Conservation (phyloP, 2,797 vertebrate genomes). For the Distichodus sexfasciatus region DNA sequence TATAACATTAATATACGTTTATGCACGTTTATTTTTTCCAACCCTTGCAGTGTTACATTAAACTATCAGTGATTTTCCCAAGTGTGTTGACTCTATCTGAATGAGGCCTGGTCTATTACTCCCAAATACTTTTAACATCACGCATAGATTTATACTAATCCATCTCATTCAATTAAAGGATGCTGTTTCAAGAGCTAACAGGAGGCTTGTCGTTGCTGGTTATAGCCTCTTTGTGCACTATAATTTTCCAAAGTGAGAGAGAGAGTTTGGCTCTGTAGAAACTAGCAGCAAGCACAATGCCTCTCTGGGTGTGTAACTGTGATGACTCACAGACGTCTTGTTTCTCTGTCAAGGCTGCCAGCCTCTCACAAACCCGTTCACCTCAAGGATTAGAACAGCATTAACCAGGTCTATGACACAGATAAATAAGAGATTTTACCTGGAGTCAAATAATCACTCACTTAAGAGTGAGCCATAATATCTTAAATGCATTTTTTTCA, state of each 20-base stretch:
- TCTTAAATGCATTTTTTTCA: no score
- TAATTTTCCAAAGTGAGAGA: conserved; percentile 28
- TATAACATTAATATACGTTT: no score
- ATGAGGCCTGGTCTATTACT: neutral
- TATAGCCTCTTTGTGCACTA: conserved; percentile 13
- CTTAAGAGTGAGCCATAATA: neutral
- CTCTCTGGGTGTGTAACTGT: conserved; percentile 22
- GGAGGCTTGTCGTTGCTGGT: conserved; percentile 22
- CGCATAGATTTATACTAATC: conserved; percentile 12
- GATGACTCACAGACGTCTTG: conserved; percentile 44
- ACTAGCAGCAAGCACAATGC: conserved; percentile 32
- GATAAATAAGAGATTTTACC: conserved; percentile 17
- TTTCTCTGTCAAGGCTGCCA: conserved; percentile 3
- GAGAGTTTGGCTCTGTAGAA: conserved; percentile 38
- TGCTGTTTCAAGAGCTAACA: conserved; percentile 18
- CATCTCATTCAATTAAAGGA: conserved; percentile 19
- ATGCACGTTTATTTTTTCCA: no score
- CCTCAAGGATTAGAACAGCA: conserved; percentile 7
- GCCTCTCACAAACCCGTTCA: conserved; percentile 7
- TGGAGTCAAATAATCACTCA: neutral
- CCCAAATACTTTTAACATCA: conserved; percentile 27
- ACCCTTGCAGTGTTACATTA: no score
- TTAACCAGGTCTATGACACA: conserved; percentile 8
- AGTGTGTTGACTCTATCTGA: neutral
- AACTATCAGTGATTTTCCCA: neutral